Percentiles rank a stretch among this genome's conserved stretches.
Evolutionary conservation across 2,797 vertebrate genomes (phyloP).

Genomic region (Varecia variegata): DNA sequence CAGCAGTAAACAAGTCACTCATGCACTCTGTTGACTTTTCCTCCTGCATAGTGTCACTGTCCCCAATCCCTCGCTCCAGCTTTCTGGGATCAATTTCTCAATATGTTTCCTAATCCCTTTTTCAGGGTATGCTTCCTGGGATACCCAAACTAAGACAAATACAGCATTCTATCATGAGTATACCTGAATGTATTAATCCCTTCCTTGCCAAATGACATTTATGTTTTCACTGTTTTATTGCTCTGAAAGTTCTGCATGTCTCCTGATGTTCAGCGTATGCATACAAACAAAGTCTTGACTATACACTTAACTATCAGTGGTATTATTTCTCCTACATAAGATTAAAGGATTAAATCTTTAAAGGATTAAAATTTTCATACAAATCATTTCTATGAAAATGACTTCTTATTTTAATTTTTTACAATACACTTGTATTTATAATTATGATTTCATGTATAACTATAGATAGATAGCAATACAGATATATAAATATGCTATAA

Average conservation of each 20-base stretch:
- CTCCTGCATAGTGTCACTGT: not conserved
- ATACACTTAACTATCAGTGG: not conserved
- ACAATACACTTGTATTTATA: not conserved
- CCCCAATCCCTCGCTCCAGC: not conserved
- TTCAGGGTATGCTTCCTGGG: not conserved
- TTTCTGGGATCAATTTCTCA: not conserved
- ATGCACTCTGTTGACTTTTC: not conserved
- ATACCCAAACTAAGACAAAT: not conserved
- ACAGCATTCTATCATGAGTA: not conserved
- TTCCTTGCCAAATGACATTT: not conserved
- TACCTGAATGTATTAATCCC: not conserved
- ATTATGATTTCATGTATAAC: not conserved
- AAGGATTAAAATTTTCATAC: too few species aligned
- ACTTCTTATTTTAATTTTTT: not conserved
- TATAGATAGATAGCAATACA: not conserved
- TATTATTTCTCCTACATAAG: not conserved
- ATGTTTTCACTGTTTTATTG: not conserved
- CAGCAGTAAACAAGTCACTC: not conserved
- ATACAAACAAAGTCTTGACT: not conserved
- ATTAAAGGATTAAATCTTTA: not conserved
- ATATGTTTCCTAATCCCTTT: not conserved
- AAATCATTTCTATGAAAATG: not conserved
- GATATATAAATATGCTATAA: not conserved
- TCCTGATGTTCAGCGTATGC: not conserved
- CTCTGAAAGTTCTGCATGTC: not conserved